Evolutionary conservation across 1,140 invertebrate species (phyloP).

Genomic region (Epicauta chinensis): DNA sequence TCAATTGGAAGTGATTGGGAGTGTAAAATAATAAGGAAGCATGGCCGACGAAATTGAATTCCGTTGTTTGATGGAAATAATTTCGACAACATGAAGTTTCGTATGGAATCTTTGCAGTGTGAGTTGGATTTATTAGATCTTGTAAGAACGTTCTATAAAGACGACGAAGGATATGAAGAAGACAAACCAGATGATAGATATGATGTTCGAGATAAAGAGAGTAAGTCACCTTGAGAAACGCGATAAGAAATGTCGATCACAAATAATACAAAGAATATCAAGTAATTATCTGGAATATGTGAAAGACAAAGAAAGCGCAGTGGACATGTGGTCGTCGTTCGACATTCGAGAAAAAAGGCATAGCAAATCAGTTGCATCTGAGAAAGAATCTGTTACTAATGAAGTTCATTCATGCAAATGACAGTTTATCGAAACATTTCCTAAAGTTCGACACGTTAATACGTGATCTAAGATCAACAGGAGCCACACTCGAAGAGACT

Average conservation of each 20-base stretch:
- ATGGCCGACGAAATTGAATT: no score
- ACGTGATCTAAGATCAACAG: constrained; percentile 18
- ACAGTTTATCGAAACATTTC: neutral
- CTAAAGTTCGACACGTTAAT: neutral
- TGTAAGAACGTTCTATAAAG: no score
- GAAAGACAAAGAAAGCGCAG: constrained; percentile 11
- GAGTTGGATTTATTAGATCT: no score
- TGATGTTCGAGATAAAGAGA: no score
- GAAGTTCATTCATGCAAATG: constrained; percentile 3
- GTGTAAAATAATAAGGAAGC: no score
- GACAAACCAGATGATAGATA: no score
- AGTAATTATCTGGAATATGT: constrained; percentile 8
- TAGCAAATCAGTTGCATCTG: constrained; percentile 3
- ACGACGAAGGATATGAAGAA: no score
- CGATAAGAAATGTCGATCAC: neutral
- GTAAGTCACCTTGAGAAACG: neutral
- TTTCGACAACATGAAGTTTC: constrained; percentile 5
- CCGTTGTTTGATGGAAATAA: neutral
- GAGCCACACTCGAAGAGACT: constrained; percentile 20
- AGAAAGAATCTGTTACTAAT: neutral
- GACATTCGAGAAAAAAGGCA: constrained; percentile 10
- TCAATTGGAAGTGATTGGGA: no score
- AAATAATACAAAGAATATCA: constrained; percentile 10
- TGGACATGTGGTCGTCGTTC: constrained; percentile 3
- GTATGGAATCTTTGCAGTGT: constrained; percentile 6